A percentile compares a stretch with the other conserved stretches of the same genome.
Evolutionary conservation across 2,888 invertebrate species (phyloP).

Genomic region (Phortica magna): DNA sequence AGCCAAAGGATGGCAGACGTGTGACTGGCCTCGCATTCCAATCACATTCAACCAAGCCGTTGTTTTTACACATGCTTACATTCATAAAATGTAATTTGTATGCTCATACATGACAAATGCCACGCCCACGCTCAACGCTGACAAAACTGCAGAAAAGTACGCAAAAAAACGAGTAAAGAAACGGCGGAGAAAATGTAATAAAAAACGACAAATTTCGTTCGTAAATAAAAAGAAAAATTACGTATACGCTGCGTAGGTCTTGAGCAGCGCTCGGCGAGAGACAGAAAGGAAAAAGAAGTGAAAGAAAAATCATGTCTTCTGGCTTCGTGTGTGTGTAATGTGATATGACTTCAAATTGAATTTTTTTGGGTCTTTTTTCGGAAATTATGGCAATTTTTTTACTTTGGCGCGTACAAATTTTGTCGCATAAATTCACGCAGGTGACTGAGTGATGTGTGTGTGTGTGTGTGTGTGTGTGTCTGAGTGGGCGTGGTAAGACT

Average conservation of each 20-base stretch:
- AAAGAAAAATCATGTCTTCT: conserved; percentile 13
- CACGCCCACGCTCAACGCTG: no score
- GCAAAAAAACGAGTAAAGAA: no score
- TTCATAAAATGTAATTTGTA: neutral
- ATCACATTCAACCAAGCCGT: no score
- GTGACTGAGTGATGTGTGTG: neutral
- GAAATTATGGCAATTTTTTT: neutral
- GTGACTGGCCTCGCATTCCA: no score
- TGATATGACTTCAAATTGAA: conserved; percentile 61
- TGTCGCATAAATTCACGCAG: no score
- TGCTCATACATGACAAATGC: neutral
- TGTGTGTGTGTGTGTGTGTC: conserved; percentile 1
- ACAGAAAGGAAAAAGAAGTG: neutral
- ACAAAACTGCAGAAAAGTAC: no score
- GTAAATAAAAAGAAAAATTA: conserved; percentile 19
- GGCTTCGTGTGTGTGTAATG: conserved; percentile 54
- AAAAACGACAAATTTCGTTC: no score
- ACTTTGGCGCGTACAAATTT: neutral
- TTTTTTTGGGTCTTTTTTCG: conserved; percentile 41
- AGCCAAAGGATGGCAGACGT: no score
- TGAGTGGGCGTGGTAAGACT: neutral
- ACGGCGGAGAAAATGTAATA: no score
- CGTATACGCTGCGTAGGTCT: conserved; percentile 6
- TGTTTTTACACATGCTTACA: conserved; percentile 26
- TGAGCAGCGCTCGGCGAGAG: neutral